Evolutionary conservation across 2,113 vertebrate genomes (phyloP).

Genomic region (Smithornis capensis): DNA sequence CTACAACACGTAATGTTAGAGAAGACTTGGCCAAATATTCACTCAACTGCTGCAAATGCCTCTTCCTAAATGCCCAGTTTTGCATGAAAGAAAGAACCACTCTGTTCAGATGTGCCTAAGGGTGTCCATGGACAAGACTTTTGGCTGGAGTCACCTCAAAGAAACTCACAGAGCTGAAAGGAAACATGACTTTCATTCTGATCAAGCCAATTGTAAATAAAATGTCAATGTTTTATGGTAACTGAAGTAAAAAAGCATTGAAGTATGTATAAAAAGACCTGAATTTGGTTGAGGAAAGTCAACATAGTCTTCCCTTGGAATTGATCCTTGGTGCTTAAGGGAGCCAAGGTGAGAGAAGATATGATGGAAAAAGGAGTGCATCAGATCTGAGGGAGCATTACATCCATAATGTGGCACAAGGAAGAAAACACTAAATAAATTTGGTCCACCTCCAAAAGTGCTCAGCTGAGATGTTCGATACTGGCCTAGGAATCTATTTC

Average conservation of each 20-base stretch:
- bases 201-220: conserved; percentile 1
- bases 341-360: background rate
- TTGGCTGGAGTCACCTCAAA: background rate
- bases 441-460: background rate
- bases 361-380: background rate
- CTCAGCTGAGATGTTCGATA: background rate
- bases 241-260: background rate
- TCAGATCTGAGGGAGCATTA: background rate
- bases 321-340: background rate
- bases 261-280: background rate
- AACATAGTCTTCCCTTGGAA: background rate
- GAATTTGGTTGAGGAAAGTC: background rate
- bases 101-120: background rate
- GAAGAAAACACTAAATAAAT: background rate
- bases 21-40: background rate
- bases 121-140: background rate
- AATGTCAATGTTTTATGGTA: background rate
- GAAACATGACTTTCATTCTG: background rate
- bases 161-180: background rate
- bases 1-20: background rate
- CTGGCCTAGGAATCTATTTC: background rate
- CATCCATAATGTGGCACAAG: background rate
- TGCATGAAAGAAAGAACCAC: background rate
- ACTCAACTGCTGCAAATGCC: background rate
- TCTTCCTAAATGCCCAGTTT: background rate